Evolutionary conservation across 1,140 invertebrate genomes (phyloP).

Genomic region (Drosophila sproati): DNA sequence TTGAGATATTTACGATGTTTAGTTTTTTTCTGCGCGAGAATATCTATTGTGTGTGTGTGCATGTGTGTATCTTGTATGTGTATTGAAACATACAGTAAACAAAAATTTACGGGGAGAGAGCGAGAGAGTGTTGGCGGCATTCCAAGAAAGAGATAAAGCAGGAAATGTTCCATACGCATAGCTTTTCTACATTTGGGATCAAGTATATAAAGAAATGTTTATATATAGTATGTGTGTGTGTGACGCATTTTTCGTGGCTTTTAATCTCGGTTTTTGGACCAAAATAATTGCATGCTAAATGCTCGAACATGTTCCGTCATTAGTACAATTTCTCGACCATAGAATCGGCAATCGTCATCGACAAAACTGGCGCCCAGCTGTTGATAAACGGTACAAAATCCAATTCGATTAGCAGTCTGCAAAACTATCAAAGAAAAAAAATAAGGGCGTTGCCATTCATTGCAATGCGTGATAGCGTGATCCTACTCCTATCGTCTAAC

Average conservation of each 20-base stretch:
- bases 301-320: conserved; percentile 54
- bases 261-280: conserved; percentile 42
- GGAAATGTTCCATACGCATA: conserved; percentile 16
- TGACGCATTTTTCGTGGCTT: conserved; percentile 18
- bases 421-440: not conserved
- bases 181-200: not conserved
- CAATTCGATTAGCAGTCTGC: conserved; percentile 14
- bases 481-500: not conserved
- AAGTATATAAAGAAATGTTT: not conserved
- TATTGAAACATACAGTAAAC: not conserved
- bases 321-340: conserved; percentile 4
- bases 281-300: conserved; percentile 50
- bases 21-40: not conserved
- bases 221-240: not conserved
- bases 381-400: conserved; percentile 44
- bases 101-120: not conserved
- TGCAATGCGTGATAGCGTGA: conserved; percentile 4
- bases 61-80: not conserved
- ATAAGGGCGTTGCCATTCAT: not conserved
- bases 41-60: not conserved
- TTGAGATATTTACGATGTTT: conserved; percentile 2
- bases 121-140: conserved; percentile 32
- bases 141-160: conserved; percentile 20
- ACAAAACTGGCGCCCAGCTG: conserved; percentile 12
- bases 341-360: not conserved